Evolutionary conservation across 2,797 vertebrate species (phyloP).

Genomic region (Poeciliopsis gracilis): DNA sequence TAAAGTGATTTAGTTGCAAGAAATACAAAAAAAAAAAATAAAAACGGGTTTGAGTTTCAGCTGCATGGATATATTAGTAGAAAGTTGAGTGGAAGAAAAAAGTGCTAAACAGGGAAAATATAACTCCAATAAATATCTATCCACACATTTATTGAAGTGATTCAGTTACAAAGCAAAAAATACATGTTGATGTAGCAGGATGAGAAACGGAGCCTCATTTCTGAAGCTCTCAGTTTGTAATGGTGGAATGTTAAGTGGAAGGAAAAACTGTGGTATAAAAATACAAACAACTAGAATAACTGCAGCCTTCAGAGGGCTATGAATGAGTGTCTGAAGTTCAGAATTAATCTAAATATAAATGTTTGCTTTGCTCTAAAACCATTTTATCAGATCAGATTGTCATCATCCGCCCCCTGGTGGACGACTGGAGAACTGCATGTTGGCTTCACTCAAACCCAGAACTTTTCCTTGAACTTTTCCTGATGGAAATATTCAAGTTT

Average conservation of each 20-base stretch:
- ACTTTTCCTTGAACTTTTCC: background rate
- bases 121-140: background rate
- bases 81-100: slow-evolving; percentile 3
- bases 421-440: background rate
- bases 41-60: background rate
- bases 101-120: background rate
- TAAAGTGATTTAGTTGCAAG: too few species aligned
- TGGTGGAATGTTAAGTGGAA: background rate
- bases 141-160: background rate
- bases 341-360: background rate
- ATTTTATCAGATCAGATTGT: background rate
- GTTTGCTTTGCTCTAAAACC: background rate
- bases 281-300: background rate
- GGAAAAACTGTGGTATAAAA: background rate
- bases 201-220: background rate
- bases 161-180: background rate
- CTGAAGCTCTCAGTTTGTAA: background rate
- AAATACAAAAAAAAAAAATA: too few species aligned
- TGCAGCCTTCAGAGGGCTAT: background rate
- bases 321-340: background rate
- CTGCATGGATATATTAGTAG: background rate
- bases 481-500: background rate
- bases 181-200: background rate
- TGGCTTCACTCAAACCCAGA: background rate
- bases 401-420: background rate